Evolutionary conservation across 2,888 invertebrate species (phyloP).

Genomic region (Ceriagrion tenellum): DNA sequence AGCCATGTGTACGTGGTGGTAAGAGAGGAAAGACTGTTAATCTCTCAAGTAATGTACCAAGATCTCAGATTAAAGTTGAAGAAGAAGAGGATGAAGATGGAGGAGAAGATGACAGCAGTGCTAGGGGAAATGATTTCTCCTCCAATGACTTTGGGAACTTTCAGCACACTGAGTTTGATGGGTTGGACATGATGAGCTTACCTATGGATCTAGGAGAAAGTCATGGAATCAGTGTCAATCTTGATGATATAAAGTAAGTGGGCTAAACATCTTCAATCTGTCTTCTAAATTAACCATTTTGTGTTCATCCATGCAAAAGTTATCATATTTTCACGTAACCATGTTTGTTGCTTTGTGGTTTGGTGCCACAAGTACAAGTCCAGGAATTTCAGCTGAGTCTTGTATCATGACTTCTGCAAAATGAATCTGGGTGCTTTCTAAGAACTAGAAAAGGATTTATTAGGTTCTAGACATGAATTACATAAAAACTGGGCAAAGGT

Average conservation of each 20-base stretch:
- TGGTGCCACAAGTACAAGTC: too few species aligned
- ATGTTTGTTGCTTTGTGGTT: too few species aligned
- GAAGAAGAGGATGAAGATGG: slow-evolving; percentile 71
- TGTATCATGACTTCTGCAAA: too few species aligned
- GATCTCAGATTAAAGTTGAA: slow-evolving; percentile 39
- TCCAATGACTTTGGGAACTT: slow-evolving; percentile 58
- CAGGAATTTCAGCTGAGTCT: too few species aligned
- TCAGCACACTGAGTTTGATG: slow-evolving; percentile 79
- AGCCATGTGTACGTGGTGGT: slow-evolving; percentile 22
- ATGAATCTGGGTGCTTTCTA: too few species aligned
- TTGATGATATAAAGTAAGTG: slow-evolving; percentile 79
- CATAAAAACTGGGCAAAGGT: too few species aligned
- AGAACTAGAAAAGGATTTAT: too few species aligned
- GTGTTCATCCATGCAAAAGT: too few species aligned
- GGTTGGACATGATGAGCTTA: slow-evolving; percentile 88
- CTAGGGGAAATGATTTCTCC: slow-evolving; percentile 71
- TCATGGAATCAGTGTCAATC: slow-evolving; percentile 78
- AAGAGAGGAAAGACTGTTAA: slow-evolving; percentile 53
- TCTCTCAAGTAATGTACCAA: slow-evolving; percentile 6
- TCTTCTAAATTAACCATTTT: too few species aligned
- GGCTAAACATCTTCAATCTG: neutral
- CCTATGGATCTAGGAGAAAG: slow-evolving; percentile 87
- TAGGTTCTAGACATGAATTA: too few species aligned
- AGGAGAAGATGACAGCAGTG: slow-evolving; percentile 72
- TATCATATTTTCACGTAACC: too few species aligned